These are phyloP conservation scores for Sialia sialis DNA, from an alignment of 2,113 vertebrate species.

Conservation along the genomic window DNA sequence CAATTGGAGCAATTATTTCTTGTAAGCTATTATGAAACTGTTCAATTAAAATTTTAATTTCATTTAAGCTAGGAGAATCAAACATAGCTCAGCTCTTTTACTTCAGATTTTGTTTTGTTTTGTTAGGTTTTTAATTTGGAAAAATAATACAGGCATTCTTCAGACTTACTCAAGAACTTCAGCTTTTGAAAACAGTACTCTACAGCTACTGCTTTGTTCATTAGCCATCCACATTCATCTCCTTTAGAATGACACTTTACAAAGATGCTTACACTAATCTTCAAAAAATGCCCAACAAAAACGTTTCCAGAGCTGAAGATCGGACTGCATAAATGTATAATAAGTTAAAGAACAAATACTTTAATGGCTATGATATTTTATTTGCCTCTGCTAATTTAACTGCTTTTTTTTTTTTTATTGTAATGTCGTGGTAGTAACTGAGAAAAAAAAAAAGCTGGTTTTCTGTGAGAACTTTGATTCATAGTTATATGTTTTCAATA, in stretches of 20 bases:
- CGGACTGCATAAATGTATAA: not conserved
- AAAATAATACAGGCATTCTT: not conserved
- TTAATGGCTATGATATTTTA: not conserved
- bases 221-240: not conserved
- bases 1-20: not conserved
- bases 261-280: not conserved
- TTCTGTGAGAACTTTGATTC: not conserved
- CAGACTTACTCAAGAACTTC: not conserved
- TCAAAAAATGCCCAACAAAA: not conserved
- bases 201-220: not conserved
- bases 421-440: not conserved
- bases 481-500: not conserved
- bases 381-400: not conserved
- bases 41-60: not conserved
- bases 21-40: not conserved
- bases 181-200: not conserved
- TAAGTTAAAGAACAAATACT: not conserved
- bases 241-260: not conserved
- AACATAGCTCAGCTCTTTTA: not conserved
- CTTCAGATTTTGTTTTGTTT: not conserved
- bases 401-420: not conserved
- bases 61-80: not conserved
- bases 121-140: not conserved
- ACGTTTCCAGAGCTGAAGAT: not conserved
- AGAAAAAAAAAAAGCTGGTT: not conserved